Percentiles rank a stretch among this genome's conserved stretches.
Conservation (phyloP, 2,113 vertebrate genomes). For the Pipa parva region DNA sequence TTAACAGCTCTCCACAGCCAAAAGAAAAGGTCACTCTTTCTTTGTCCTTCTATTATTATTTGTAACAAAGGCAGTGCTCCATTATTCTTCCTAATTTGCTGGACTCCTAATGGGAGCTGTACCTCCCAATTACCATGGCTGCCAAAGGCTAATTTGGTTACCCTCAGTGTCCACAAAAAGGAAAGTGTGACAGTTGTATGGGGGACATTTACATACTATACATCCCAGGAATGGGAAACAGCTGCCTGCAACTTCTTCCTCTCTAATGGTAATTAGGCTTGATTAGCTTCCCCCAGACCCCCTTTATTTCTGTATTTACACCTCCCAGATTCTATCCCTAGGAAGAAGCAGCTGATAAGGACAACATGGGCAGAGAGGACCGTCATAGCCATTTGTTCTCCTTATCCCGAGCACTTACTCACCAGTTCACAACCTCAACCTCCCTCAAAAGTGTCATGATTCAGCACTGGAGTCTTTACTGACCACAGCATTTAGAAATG, state of each 20-base stretch:
- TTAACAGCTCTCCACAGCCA: slow-evolving; percentile 65
- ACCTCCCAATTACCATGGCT: slow-evolving; percentile 78
- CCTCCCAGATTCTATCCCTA: slow-evolving; percentile 58
- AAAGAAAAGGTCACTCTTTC: slow-evolving; percentile 67
- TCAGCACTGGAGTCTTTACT: too few relatives aligned
- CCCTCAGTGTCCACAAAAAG: slow-evolving; percentile 72
- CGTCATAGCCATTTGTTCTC: neutral
- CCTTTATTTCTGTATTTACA: slow-evolving; percentile 57
- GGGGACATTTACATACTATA: slow-evolving; percentile 78
- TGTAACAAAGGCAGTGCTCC: slow-evolving; percentile 73
- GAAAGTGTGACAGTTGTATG: slow-evolving; percentile 71
- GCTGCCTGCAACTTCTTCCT: slow-evolving; percentile 69
- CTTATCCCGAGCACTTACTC: too few relatives aligned
- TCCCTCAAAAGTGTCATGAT: too few relatives aligned
- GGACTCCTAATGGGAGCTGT: slow-evolving; percentile 79
- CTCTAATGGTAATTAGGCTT: slow-evolving; percentile 73
- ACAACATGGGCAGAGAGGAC: slow-evolving; percentile 1
- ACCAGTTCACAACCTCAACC: too few relatives aligned
- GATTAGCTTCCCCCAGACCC: slow-evolving; percentile 58
- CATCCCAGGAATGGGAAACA: slow-evolving; percentile 76
- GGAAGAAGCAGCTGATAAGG: slow-evolving; percentile 63
- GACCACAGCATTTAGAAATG: too few relatives aligned
- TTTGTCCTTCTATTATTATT: slow-evolving; percentile 73
- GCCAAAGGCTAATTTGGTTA: slow-evolving; percentile 80
- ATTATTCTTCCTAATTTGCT: slow-evolving; percentile 79